These are phyloP conservation scores for Aphelinus atriplicis DNA, from an alignment of 1,140 invertebrate species.

Conservation along the genomic window DNA sequence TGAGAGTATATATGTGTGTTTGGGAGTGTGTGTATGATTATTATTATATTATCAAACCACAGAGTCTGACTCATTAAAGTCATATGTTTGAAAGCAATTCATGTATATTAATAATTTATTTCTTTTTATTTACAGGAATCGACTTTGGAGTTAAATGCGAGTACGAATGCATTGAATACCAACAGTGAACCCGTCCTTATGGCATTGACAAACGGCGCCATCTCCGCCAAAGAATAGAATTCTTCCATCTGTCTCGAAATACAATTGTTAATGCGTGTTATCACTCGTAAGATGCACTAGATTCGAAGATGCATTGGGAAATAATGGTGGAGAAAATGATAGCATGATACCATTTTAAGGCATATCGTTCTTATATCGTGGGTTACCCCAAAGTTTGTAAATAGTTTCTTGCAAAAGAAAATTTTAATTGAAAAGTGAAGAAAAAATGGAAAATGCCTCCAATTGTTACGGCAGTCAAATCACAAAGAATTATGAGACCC, in stretches of 20 bases:
- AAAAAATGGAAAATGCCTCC: neutral
- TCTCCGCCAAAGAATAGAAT: conserved; percentile 61
- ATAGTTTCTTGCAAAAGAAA: conserved; percentile 9
- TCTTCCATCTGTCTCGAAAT: neutral
- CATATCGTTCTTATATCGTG: conserved; percentile 55
- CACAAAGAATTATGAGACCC: no score
- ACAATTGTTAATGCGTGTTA: neutral
- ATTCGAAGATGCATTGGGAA: neutral
- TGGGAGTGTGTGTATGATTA: neutral
- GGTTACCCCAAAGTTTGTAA: conserved; percentile 19
- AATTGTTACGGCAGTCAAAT: no score
- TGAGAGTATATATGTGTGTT: neutral
- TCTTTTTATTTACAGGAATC: conserved; percentile 54
- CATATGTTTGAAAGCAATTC: neutral
- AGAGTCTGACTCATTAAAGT: neutral
- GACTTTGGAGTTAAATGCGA: conserved; percentile 56
- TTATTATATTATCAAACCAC: neutral
- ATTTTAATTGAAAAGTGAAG: neutral
- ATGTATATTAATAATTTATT: conserved; percentile 8
- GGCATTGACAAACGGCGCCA: conserved; percentile 59
- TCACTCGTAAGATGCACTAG: neutral
- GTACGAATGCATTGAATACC: conserved; percentile 52
- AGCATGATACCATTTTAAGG: conserved; percentile 45
- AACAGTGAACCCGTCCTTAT: conserved; percentile 45
- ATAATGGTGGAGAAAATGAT: neutral